Evolutionary conservation across 2,888 invertebrate species (phyloP).

Genomic region (Eumerus sabulonum): DNA sequence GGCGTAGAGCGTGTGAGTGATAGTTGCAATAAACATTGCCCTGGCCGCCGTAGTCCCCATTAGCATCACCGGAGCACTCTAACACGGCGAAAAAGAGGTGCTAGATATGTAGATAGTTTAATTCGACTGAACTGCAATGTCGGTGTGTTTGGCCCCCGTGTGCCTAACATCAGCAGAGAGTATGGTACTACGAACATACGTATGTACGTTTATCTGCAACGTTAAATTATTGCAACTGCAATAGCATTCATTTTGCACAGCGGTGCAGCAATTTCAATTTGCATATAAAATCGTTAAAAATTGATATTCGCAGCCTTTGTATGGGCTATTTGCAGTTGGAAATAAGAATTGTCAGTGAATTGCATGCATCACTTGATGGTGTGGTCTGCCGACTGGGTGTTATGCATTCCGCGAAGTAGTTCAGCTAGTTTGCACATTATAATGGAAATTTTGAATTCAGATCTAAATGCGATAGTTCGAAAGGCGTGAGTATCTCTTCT

Average conservation of each 20-base stretch:
- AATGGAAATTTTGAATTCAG: conserved; percentile 32
- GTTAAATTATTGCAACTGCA: conserved; percentile 65
- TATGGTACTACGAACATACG: conserved; percentile 1
- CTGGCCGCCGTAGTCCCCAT: conserved; percentile 21
- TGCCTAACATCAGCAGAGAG: conserved; percentile 32
- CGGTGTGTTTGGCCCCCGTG: conserved; percentile 35
- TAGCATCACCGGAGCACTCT: conserved; percentile 25
- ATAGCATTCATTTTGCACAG: conserved; percentile 57
- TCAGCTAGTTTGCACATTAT: conserved; percentile 64
- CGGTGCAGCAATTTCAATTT: conserved; percentile 62
- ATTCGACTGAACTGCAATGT: conserved; percentile 45
- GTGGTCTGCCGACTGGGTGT: conserved; percentile 11
- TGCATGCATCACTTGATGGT: conserved; percentile 25
- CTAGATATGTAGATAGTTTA: conserved; percentile 57
- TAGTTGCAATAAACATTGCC: conserved; percentile 63
- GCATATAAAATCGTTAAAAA: conserved; percentile 68
- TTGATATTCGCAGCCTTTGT: conserved; percentile 64
- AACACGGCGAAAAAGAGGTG: conserved; percentile 41
- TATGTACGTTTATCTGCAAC: conserved; percentile 44
- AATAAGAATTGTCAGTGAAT: conserved; percentile 43
- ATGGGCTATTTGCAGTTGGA: conserved; percentile 53
- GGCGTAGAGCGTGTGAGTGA: conserved; percentile 52
- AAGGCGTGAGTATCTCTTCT: conserved; percentile 2
- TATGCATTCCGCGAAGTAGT: conserved; percentile 24
- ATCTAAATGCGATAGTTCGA: conserved; percentile 16